These are phyloP conservation scores for Pteromalus puparum DNA, from an alignment of 1,140 invertebrate species.

Conservation along the genomic window DNA sequence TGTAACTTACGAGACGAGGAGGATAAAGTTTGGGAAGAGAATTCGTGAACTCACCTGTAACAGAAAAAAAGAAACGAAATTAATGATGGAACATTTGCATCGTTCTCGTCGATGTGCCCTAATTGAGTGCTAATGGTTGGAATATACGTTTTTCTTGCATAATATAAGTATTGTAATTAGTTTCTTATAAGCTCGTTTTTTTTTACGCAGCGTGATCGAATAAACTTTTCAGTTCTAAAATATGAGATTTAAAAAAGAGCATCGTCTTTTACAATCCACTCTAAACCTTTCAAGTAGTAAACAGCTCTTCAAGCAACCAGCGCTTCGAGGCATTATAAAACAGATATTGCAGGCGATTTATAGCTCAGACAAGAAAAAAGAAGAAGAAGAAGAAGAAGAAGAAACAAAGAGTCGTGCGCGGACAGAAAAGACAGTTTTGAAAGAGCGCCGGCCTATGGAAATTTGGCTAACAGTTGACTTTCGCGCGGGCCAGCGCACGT, in stretches of 20 bases:
- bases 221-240: no score
- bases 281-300: no score
- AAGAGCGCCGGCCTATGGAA: constrained; percentile 33
- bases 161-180: not conserved
- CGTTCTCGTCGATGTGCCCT: no score
- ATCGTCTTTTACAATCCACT: no score
- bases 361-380: not conserved
- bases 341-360: constrained; percentile 6
- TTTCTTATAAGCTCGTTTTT: no score
- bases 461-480: constrained; percentile 14
- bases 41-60: constrained; percentile 39
- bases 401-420: constrained; percentile 10
- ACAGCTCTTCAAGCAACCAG: no score
- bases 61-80: constrained; percentile 13
- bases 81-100: not conserved
- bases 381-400: not conserved
- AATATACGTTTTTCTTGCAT: not conserved
- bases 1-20: constrained; percentile 11
- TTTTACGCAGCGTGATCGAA: no score
- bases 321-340: not conserved
- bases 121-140: no score
- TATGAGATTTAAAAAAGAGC: no score
- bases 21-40: not conserved
- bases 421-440: not conserved
- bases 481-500: not conserved